These are phyloP conservation scores for Alaudala cheleensis DNA, from an alignment of 2,113 vertebrate genomes.

Conservation along the genomic window DNA sequence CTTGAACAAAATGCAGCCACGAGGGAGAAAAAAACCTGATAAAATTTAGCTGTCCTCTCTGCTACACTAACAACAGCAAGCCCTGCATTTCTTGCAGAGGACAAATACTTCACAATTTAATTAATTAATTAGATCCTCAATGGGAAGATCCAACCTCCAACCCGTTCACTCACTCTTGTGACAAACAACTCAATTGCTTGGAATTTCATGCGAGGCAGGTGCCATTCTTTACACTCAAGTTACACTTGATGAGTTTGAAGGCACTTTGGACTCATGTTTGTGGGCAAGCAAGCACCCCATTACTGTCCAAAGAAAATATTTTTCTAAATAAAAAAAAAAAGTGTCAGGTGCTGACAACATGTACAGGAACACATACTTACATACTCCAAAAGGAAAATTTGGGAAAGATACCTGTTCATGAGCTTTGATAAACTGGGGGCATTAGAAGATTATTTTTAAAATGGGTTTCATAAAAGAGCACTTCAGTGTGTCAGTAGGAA, in stretches of 20 bases:
- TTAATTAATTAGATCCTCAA: background rate
- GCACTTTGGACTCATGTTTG: background rate
- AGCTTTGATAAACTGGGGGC: background rate
- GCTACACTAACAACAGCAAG: background rate
- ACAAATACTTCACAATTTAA: background rate
- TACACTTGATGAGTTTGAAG: background rate
- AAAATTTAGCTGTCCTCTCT: background rate
- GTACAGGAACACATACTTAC: background rate
- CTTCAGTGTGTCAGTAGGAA: background rate
- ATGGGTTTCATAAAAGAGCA: background rate
- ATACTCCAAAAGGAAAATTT: background rate
- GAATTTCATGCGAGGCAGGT: background rate
- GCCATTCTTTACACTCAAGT: background rate
- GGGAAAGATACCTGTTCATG: background rate
- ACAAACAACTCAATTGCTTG: background rate
- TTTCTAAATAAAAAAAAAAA: background rate
- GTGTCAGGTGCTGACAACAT: background rate
- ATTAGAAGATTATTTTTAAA: background rate
- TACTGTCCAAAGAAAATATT: background rate
- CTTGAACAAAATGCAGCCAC: background rate
- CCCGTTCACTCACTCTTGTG: background rate
- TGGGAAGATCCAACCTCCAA: background rate
- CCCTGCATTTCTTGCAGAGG: background rate
- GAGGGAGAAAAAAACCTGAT: background rate
- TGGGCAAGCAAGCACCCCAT: background rate